Percentiles rank a stretch among this genome's conserved stretches.
Evolutionary conservation across 1,140 invertebrate species (phyloP).

Genomic region (Periplaneta americana): DNA sequence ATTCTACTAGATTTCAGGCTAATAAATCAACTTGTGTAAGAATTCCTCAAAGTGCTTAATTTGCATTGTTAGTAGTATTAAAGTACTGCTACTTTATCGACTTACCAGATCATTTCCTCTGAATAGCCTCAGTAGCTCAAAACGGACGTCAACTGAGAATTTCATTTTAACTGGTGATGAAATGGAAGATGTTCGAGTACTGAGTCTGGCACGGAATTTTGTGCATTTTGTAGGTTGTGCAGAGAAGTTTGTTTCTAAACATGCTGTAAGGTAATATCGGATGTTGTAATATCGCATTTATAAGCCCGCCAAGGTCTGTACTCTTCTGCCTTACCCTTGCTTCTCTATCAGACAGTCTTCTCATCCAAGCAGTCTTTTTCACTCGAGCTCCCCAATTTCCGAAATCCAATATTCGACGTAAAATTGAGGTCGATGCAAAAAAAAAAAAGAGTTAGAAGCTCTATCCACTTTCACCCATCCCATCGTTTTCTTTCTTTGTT

Average conservation of each 20-base stretch:
- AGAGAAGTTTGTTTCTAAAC: neutral
- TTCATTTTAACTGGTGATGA: too few species aligned
- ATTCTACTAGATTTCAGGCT: too few species aligned
- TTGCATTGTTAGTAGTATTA: too few species aligned
- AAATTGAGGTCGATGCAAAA: conserved; percentile 5
- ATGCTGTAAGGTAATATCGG: neutral
- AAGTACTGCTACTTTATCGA: too few species aligned
- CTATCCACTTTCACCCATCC: neutral
- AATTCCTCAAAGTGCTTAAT: too few species aligned
- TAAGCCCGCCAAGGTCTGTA: neutral
- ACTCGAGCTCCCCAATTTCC: neutral
- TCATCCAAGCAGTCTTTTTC: conserved; percentile 6
- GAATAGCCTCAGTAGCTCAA: too few species aligned
- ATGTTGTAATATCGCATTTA: neutral
- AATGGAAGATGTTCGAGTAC: too few species aligned
- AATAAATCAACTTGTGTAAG: too few species aligned
- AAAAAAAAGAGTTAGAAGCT: neutral
- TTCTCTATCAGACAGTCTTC: neutral
- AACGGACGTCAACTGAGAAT: too few species aligned
- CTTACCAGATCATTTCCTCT: too few species aligned
- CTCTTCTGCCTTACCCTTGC: neutral
- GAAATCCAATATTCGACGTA: conserved; percentile 7
- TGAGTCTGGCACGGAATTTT: too few species aligned
- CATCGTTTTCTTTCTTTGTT: neutral
- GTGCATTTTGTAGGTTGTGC: too few species aligned